Evolutionary conservation across 2,888 invertebrate species (phyloP), one percentile per base, ranked within the genome.

Genomic region (Physocephala rufipes): DNA sequence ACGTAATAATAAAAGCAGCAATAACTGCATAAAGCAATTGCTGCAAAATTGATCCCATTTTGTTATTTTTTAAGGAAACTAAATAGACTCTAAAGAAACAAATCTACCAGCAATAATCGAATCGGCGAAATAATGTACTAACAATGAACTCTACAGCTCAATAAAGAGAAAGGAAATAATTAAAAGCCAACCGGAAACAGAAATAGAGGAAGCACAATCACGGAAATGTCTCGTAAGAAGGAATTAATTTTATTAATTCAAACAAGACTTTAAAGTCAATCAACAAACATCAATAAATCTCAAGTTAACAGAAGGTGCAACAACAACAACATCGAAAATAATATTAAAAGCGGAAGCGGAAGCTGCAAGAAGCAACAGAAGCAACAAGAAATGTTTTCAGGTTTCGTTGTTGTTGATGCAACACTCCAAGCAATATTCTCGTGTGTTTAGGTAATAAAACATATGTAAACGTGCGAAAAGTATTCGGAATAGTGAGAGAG

Each of bases 391-490:
- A 36, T 7, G 36, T 36, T 36, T 36, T 36, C 36, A 36, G 9
- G 36, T 36, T 36, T 36, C 9, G 36, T 36, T n/a, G n/a, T n/a
- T n/a, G n/a, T 9, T 36, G 36, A 36, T 36, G 36, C 36, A n/a
- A n/a, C 36, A 36, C 36, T 36, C 4, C 4, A 9, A 36, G 36
- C 9, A 36, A 36, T 9, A 36, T 36, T 36, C 36, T 36, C 36
- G 36, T 36, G 71, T 73, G 67, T 73, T 73, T 71, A 71, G 69
- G 69, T 71, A 73, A 71, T 71, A 71, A 73, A 71, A 71, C n/a
- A n/a, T n/a, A n/a, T n/a, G n/a, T n/a, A n/a, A 55, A 53, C 45
- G 51, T 24, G 59, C 30, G 36, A 61, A 30, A 55, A 63, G 47
- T 55, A 51, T 45, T 43, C n/a, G 24, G 55, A 12, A 21, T 15